Percentiles rank a stretch among this genome's conserved stretches.
These are phyloP conservation scores for Microcaecilia unicolor DNA, from an alignment of 2,797 vertebrate genomes.

Conservation along the genomic window DNA sequence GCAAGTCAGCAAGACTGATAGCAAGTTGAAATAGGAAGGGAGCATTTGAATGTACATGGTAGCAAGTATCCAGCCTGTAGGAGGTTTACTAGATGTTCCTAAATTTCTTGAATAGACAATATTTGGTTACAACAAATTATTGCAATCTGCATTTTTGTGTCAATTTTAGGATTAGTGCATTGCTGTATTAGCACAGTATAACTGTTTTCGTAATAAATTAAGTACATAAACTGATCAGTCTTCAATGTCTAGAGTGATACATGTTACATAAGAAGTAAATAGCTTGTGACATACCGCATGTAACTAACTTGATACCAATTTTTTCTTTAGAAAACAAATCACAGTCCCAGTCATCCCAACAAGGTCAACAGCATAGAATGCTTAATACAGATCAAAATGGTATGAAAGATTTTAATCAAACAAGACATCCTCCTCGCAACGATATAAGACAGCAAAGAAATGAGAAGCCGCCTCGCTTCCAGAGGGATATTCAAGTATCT, in stretches of 20 bases:
- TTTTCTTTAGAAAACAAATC: constrained; percentile 71
- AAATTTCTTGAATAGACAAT: too few relatives aligned
- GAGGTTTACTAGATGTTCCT: too few relatives aligned
- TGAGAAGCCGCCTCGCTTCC: constrained; percentile 88
- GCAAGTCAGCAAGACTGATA: too few relatives aligned
- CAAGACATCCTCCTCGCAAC: constrained; percentile 61
- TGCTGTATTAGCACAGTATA: too few relatives aligned
- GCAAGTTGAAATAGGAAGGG: too few relatives aligned
- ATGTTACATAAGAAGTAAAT: neutral
- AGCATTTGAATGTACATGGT: too few relatives aligned
- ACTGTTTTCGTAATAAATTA: too few relatives aligned
- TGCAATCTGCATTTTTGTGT: too few relatives aligned
- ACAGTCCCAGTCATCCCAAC: constrained; percentile 57
- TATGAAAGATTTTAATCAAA: constrained; percentile 63
- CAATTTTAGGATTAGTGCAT: too few relatives aligned
- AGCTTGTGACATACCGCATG: neutral
- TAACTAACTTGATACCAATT: too few relatives aligned
- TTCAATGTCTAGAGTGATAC: neutral
- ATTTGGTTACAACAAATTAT: too few relatives aligned
- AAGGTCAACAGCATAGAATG: constrained; percentile 58
- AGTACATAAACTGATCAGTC: neutral
- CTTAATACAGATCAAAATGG: constrained; percentile 63
- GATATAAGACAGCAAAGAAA: constrained; percentile 76
- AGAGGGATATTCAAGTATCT: constrained; percentile 74
- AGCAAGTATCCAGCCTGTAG: too few relatives aligned